Base-by-base conservation (phyloP, 2,888 invertebrate species). In the Sarcophaga rosellei region DNA sequence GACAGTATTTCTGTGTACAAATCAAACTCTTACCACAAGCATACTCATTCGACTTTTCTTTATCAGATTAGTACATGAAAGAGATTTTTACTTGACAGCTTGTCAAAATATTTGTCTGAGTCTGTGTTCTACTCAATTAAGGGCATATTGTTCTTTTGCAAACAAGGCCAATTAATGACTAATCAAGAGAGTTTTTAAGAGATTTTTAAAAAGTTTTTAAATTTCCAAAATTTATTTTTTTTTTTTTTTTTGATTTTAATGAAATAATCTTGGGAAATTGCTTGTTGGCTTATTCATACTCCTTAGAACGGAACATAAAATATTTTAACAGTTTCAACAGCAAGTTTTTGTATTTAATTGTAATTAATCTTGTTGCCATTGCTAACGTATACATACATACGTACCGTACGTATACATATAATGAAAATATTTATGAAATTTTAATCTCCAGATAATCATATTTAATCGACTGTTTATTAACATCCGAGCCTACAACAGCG, bases 391-490 rank as follows among this genome's bases (percentile, higher is more conserved):
- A 6, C 6, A 6, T 35, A 35, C 35, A 8, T 35, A 35, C 57
- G 17, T 21, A 20, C 35, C 57, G 17, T 21, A 20, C 35, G 12
- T 59, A 59, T 59, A 21, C 5, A 21, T 45, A 44, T n/a, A 68
- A 59, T 69, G 6, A 61, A n/a, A 6, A 53, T 77, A 69, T 77
- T 68, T 77, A 69, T 77, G 61, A 45, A 44, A 77, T n/a, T 69
- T 45, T 25, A 61, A 61, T 61, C 77, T 77, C 59, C 45, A 25
- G 69, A 62, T 69, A 77, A 77, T 77, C 59, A 61, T n/a, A 23
- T 70, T 78, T 70, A 70, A 68, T 44, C 59, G 57, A 44, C 57
- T 57, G n/a, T 76, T 68, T 45, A 45, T 61, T 68, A 47, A 59
- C 23, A 59, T 3, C 53, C 0, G 53, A 8, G 53, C 53, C 53